Percentiles rank a stretch among this genome's conserved stretches.
These are phyloP conservation scores for Channallabes apus DNA, from an alignment of 2,797 vertebrate species.

Conservation along the genomic window DNA sequence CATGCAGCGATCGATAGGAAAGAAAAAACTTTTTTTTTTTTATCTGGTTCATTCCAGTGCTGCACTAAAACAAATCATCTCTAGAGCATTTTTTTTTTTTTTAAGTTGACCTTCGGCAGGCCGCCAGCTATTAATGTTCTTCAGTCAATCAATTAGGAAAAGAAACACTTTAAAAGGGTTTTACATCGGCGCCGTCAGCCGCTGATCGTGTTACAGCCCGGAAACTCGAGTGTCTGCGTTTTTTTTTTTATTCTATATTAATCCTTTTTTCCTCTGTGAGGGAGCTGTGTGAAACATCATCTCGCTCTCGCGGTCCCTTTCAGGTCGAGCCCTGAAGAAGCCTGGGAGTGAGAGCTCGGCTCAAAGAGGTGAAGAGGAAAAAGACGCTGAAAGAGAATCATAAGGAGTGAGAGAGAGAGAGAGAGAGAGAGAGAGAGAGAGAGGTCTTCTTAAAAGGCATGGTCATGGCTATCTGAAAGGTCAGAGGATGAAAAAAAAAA, in stretches of 20 bases:
- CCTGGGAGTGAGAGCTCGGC: slow-evolving; percentile 28
- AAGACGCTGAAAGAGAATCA: slow-evolving; percentile 41
- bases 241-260: background rate
- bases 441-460: slow-evolving; percentile 35
- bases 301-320: slow-evolving; percentile 6
- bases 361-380: slow-evolving; percentile 39
- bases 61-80: background rate
- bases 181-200: slow-evolving; percentile 3
- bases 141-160: slow-evolving; percentile 6
- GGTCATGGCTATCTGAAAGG: slow-evolving; percentile 36
- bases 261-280: background rate
- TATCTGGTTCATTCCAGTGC: background rate
- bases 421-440: slow-evolving; percentile 40
- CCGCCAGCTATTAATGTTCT: background rate
- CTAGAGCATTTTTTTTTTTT: background rate
- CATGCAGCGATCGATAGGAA: background rate
- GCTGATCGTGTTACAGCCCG: background rate
- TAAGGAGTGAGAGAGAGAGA: slow-evolving; percentile 19
- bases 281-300: slow-evolving; percentile 18
- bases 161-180: slow-evolving; percentile 7
- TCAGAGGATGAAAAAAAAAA: slow-evolving; percentile 14
- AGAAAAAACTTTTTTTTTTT: background rate
- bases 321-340: slow-evolving; percentile 29
- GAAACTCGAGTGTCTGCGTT: background rate
- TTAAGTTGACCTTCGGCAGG: slow-evolving; percentile 4